phyloP scores from a whole-genome alignment of 1,140 invertebrate species.

The Gyrodactylus bullatarudis region DNA sequence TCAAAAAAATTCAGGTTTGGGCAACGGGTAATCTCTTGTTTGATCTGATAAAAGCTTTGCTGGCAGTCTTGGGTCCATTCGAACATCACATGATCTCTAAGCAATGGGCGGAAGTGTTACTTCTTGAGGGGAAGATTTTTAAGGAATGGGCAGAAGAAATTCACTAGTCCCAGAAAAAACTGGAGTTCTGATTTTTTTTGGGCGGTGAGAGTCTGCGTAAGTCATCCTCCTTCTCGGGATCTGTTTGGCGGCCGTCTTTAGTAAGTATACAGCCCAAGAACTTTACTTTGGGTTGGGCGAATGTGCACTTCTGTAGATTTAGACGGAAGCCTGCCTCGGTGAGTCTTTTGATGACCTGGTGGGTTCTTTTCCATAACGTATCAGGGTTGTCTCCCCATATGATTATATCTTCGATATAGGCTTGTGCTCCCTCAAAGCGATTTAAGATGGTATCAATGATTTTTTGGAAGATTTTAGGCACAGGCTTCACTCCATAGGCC shows the following conservation, averaged over 20 bases:
- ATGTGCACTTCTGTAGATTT: not conserved
- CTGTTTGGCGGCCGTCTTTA: not conserved
- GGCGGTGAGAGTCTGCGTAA: not conserved
- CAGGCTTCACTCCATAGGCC: not conserved
- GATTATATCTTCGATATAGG: too few species aligned
- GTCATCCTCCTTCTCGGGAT: not conserved
- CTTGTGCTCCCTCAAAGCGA: too few species aligned
- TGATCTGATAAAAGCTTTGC: not conserved
- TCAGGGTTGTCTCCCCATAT: too few species aligned
- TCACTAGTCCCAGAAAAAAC: not conserved
- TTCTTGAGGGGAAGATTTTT: not conserved
- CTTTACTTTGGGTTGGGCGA: not conserved
- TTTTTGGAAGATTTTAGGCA: not conserved
- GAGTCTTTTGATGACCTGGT: not conserved
- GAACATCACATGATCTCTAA: not conserved
- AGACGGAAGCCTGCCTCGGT: not conserved
- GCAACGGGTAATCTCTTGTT: not conserved
- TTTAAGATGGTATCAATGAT: not conserved
- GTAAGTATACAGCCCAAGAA: not conserved
- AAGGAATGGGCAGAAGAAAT: not conserved
- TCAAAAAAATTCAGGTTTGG: not conserved
- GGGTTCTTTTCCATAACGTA: not conserved
- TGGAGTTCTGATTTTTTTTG: not conserved
- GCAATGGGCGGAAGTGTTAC: not conserved
- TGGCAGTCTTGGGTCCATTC: not conserved